Percentiles rank a stretch among this genome's conserved stretches.
These are phyloP conservation scores for Romanogobio albipinnatus DNA, from an alignment of 2,113 vertebrate genomes.

Conservation along the genomic window DNA sequence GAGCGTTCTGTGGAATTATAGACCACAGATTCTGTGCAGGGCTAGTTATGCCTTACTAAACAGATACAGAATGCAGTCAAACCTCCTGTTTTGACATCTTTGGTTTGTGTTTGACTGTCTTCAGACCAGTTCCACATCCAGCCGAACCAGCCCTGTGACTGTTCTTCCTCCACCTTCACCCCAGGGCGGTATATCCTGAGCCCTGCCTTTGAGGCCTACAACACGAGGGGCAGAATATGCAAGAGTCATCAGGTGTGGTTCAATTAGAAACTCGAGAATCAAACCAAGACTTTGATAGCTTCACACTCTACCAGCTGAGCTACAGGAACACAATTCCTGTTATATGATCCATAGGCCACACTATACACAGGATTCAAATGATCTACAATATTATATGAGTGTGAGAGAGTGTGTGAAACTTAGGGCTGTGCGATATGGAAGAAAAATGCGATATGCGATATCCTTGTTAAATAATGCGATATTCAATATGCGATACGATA, in stretches of 20 bases:
- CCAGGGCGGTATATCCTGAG: conserved; percentile 87
- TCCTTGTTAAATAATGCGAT: no score
- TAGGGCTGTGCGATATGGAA: no score
- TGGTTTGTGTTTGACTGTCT: conserved; percentile 65
- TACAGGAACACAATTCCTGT: background rate
- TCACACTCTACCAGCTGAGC: background rate
- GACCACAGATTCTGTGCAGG: background rate
- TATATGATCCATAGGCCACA: background rate
- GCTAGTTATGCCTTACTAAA: background rate
- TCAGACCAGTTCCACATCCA: conserved; percentile 93
- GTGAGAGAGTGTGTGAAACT: background rate
- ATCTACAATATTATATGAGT: background rate
- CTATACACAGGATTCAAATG: background rate
- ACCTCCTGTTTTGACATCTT: conserved; percentile 85
- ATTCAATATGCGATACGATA: no score
- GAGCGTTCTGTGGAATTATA: background rate
- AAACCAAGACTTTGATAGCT: background rate
- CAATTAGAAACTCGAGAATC: background rate
- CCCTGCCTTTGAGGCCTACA: conserved; percentile 88
- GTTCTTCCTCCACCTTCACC: conserved; percentile 85
- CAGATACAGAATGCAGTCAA: conserved; percentile 43
- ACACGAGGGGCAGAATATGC: background rate
- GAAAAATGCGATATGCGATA: no score
- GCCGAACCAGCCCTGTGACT: conserved; percentile 86
- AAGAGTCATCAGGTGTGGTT: background rate